Percentiles rank a stretch among this genome's conserved stretches.
Evolutionary conservation across 2,113 vertebrate species (phyloP).

Genomic region (Apeltes quadracus): DNA sequence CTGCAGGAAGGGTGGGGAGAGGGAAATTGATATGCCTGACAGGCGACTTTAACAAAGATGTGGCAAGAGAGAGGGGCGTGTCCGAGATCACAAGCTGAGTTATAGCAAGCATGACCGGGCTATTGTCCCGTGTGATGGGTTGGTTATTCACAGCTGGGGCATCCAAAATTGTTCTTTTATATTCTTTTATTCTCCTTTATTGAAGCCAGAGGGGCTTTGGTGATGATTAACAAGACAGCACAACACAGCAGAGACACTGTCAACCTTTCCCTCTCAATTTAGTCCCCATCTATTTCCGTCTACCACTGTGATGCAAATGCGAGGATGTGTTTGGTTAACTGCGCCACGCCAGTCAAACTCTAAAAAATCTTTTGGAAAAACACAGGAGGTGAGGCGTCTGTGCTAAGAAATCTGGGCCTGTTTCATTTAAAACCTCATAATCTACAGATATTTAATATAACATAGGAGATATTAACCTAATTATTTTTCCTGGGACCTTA

Average conservation of each 20-base stretch:
- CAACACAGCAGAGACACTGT: conserved; percentile 73
- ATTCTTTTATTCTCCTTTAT: conserved; percentile 84
- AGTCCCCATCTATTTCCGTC: conserved; percentile 71
- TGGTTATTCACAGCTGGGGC: conserved; percentile 84
- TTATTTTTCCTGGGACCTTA: neutral
- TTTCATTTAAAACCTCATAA: neutral
- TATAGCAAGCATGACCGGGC: conserved; percentile 81
- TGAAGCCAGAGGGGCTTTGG: conserved; percentile 81
- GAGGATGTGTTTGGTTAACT: conserved; percentile 74
- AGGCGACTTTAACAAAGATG: conserved; percentile 88
- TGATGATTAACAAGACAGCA: conserved; percentile 82
- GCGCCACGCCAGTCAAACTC: conserved; percentile 49
- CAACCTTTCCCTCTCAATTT: conserved; percentile 77
- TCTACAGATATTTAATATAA: neutral
- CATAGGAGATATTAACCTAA: no score
- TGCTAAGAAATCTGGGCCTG: conserved; percentile 22
- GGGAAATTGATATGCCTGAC: conserved; percentile 80
- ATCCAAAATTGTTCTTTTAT: conserved; percentile 87
- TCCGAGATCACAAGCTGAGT: conserved; percentile 88
- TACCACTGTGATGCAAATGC: conserved; percentile 60
- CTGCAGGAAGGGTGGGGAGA: conserved; percentile 55
- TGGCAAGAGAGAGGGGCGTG: conserved; percentile 88
- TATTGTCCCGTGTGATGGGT: conserved; percentile 85
- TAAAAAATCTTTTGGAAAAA: conserved; percentile 69
- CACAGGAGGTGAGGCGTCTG: conserved; percentile 47